Percentiles rank a stretch among this genome's conserved stretches.
phyloP scores from a whole-genome alignment of 2,113 vertebrate species.

The Tupaia tana region DNA sequence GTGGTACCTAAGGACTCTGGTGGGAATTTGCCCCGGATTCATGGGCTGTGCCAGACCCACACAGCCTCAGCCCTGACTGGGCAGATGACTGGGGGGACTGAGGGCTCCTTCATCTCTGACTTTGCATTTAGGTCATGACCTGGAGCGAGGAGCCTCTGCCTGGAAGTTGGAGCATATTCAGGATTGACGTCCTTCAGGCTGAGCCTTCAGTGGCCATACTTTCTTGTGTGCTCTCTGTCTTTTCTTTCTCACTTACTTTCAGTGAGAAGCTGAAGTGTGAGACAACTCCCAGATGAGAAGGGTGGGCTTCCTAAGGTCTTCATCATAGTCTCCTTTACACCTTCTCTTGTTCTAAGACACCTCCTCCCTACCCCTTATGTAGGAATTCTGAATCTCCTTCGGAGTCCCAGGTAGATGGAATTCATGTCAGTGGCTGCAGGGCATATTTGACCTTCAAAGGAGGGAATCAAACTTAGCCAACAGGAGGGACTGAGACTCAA shows the following conservation, averaged over 20 bases:
- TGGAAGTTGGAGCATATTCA: not conserved
- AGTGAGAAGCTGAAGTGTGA: accelerated
- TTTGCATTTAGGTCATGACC: accelerated
- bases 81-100: accelerated
- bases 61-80: not conserved
- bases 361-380: not conserved
- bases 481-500: not conserved
- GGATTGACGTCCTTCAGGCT: accelerated
- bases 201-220: not conserved
- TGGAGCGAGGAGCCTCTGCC: accelerated
- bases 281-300: accelerated
- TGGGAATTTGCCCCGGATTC: accelerated
- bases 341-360: not conserved
- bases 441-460: not conserved
- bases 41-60: not conserved
- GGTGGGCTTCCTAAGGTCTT: not conserved
- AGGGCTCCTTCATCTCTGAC: not conserved
- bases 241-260: accelerated
- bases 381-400: not conserved
- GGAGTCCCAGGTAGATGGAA: not conserved
- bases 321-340: accelerated
- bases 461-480: not conserved
- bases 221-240: not conserved
- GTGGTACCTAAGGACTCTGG: accelerated
- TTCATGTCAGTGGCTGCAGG: not conserved